Base-by-base conservation (phyloP, 2,797 vertebrate genomes). In the Scolopax rusticola region DNA sequence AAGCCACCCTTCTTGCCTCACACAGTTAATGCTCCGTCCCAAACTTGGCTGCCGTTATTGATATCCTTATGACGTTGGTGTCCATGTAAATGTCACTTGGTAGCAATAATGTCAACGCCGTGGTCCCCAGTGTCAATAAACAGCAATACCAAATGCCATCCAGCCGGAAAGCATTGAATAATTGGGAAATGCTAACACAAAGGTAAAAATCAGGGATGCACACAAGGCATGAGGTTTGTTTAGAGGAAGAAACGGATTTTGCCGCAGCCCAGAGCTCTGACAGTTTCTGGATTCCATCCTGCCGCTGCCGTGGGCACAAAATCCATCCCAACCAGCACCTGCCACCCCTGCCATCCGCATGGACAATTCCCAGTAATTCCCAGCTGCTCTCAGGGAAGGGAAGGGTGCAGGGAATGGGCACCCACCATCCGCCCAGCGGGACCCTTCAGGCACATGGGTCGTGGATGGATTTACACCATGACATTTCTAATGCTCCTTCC, bases 401-500 rank as follows among this genome's bases (percentile, higher is more conserved):
- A 33, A 51, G 24, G 38, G n/a, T 1, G 2, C 12, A 27, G 38
- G 50, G 50, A 28, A 63, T 0, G 1, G 41, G 25, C 18, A 71
- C 30, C 30, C 64, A 27, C 8, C 2, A 8, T 21, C 47, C 2
- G 65, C 36, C 59, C 20, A 3, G 50, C 3, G 0, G 17, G 33
- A 47, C 40, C 4, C 1, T 9, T 32, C 23, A 38, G 6, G 1
- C 24, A 27, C 0, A 2, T 0, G 3, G n/a, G 5, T 18, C 59
- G 47, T 27, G 73, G 48, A 3, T 51, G 67, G 74, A 27, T 65
- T 28, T 14, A 30, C 6, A 8, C 45, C 4, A 0, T 2, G 45
- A 1, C 16, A 15, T 43, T 77, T 56, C 33, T 20, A 36, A 11
- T 0, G 25, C 56, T 71, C 71, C 76, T 43, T 41, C 19, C 45